Evolutionary conservation across 2,888 invertebrate genomes (phyloP).

Genomic region (Criorhina ranunculi): DNA sequence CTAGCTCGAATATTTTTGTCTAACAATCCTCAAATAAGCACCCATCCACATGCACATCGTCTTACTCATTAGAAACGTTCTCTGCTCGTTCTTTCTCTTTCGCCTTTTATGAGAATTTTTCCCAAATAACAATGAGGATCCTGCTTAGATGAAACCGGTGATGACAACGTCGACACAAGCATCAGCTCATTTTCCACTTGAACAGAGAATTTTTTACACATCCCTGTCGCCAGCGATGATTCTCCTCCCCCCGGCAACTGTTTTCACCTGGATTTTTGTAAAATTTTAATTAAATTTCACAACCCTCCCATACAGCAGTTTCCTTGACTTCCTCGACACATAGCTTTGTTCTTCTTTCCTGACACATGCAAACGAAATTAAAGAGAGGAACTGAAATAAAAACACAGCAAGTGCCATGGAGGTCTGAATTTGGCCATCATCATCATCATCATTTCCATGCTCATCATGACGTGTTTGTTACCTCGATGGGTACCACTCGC

Average conservation of each 20-base stretch:
- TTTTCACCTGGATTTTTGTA: conserved; percentile 12
- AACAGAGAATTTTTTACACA: conserved; percentile 31
- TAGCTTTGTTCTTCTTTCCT: conserved; percentile 21
- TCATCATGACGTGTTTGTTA: conserved; percentile 49
- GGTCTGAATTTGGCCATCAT: conserved; percentile 41
- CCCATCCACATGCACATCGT: background rate
- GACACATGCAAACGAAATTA: conserved; percentile 38
- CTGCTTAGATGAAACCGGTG: conserved; percentile 12
- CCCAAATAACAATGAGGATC: conserved; percentile 11
- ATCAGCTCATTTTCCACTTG: conserved; percentile 46
- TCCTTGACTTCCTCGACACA: background rate
- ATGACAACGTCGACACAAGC: conserved; percentile 28
- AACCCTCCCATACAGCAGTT: background rate
- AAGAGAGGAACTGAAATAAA: background rate
- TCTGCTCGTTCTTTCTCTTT: background rate
- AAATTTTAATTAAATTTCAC: conserved; percentile 49
- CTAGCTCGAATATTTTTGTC: background rate
- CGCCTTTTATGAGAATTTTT: background rate
- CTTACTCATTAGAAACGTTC: background rate
- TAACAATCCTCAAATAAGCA: background rate
- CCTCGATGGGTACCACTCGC: conserved; percentile 24
- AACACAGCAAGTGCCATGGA: background rate
- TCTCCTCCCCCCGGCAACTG: background rate
- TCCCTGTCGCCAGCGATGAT: conserved; percentile 7
- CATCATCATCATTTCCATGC: conserved; percentile 23